These are phyloP conservation scores for Shinisaurus crocodilurus DNA, from an alignment of 2,113 vertebrate species.

Conservation along the genomic window DNA sequence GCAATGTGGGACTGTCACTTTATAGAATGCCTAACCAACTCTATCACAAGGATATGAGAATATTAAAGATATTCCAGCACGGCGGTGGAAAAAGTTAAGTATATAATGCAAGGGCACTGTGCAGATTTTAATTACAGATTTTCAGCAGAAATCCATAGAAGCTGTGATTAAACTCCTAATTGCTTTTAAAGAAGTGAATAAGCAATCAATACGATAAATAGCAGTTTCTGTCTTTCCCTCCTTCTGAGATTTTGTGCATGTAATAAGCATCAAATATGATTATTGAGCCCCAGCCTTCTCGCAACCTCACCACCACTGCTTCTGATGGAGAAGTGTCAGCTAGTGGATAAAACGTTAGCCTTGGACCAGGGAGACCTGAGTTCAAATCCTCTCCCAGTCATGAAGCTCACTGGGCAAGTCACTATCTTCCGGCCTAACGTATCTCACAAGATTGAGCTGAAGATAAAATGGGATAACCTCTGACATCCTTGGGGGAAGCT, in stretches of 20 bases:
- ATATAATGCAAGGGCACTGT: conserved; percentile 61
- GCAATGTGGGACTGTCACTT: conserved; percentile 16
- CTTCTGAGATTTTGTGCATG: conserved; percentile 34
- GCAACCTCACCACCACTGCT: neutral
- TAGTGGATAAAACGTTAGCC: neutral
- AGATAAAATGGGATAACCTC: neutral
- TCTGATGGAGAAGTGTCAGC: neutral
- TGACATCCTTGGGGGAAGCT: neutral
- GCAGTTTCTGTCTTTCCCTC: conserved; percentile 52
- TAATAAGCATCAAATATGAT: neutral
- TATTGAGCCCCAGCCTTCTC: neutral
- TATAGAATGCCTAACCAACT: conserved; percentile 50
- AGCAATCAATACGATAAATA: conserved; percentile 71
- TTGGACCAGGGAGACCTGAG: neutral
- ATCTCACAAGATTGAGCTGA: neutral
- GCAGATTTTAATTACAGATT: conserved; percentile 79
- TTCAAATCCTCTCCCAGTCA: neutral
- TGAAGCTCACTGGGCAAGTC: neutral
- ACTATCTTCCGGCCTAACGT: neutral
- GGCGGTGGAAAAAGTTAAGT: conserved; percentile 58
- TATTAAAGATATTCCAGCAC: conserved; percentile 64
- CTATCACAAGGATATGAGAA: conserved; percentile 51
- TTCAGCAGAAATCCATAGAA: conserved; percentile 73
- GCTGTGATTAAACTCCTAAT: conserved; percentile 76
- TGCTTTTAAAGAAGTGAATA: conserved; percentile 74